Conservation (phyloP, 2,797 vertebrate genomes). For the Squalus acanthias region DNA sequence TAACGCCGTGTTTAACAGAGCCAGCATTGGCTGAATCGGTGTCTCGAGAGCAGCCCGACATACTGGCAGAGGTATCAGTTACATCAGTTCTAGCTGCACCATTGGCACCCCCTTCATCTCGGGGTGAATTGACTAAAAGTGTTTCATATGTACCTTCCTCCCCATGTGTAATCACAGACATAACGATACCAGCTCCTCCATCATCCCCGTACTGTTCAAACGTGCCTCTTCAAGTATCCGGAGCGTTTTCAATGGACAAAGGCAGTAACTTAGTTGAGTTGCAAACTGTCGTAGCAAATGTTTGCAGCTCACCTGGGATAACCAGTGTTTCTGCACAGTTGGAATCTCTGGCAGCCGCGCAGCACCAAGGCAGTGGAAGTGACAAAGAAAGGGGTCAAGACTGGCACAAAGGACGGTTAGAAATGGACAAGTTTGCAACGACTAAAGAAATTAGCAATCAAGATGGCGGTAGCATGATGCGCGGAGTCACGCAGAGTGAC, state of each 20-base stretch:
- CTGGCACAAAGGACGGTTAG: neutral
- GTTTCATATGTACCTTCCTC: neutral
- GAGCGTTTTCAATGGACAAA: neutral
- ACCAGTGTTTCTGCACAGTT: neutral
- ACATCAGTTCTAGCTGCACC: neutral
- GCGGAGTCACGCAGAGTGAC: neutral
- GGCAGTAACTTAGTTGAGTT: neutral
- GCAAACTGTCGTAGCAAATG: slow-evolving; percentile 43
- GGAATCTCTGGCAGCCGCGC: neutral
- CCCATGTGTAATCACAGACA: neutral
- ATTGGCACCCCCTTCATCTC: neutral
- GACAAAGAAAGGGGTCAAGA: neutral
- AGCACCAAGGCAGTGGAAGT: neutral
- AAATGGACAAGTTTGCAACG: neutral
- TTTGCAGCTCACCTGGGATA: neutral
- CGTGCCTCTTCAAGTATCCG: slow-evolving; percentile 47
- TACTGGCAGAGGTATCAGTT: neutral
- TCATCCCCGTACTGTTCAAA: slow-evolving; percentile 46
- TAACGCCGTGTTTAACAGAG: neutral
- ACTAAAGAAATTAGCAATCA: slow-evolving; percentile 1
- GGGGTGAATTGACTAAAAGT: neutral
- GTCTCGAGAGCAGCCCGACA: neutral
- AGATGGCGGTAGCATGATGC: neutral
- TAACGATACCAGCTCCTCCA: slow-evolving; percentile 24
- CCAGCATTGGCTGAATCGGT: neutral